Conservation (phyloP, 2,888 invertebrate species). For the Cacoxenus indagator region DNA sequence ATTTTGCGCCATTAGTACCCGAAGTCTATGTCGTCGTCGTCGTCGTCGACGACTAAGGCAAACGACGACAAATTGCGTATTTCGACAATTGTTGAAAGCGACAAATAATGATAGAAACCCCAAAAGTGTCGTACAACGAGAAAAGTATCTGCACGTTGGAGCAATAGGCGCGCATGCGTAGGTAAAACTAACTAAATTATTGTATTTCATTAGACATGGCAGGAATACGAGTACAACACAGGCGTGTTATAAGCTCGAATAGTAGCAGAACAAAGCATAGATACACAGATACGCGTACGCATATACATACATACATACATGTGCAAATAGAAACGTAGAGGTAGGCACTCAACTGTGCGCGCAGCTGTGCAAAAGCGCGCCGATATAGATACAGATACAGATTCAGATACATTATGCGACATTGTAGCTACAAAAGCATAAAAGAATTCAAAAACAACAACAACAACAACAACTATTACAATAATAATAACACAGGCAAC, state of each 20-base stretch:
- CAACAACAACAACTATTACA: constrained; percentile 1
- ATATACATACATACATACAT: background rate
- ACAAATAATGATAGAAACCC: constrained; percentile 20
- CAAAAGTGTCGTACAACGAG: constrained; percentile 30
- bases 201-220: constrained; percentile 59
- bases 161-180: constrained; percentile 59
- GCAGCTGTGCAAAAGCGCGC: constrained; percentile 7
- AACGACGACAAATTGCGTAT: constrained; percentile 45
- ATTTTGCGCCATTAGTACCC: constrained; percentile 28
- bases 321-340: background rate
- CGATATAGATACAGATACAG: constrained; percentile 2
- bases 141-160: constrained; percentile 19
- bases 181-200: constrained; percentile 58
- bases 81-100: constrained; percentile 39
- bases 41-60: background rate
- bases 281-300: background rate
- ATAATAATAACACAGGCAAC: too few species aligned
- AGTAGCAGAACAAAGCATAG: constrained; percentile 10
- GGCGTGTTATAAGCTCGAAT: background rate
- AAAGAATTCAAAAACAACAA: constrained; percentile 14
- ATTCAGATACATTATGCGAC: background rate
- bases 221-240: constrained; percentile 9
- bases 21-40: background rate
- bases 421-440: constrained; percentile 2
- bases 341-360: background rate